phyloP scores from a whole-genome alignment of 2,797 vertebrate species.

The Fratercula arctica region DNA sequence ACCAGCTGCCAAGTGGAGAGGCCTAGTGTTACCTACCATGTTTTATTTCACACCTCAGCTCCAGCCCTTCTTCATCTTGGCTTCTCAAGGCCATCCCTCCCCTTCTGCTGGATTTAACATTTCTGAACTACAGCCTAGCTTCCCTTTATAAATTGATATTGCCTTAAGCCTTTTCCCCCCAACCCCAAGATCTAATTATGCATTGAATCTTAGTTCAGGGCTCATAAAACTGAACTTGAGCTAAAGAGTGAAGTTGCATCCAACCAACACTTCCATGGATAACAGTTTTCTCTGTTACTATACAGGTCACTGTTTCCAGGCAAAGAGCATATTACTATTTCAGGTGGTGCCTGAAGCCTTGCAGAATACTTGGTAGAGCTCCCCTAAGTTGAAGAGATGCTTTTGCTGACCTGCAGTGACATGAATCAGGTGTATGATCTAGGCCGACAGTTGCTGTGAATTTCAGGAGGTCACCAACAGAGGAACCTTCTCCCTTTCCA shows the following conservation, averaged over 20 bases:
- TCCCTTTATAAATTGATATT: not conserved
- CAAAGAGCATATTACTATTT: conserved; percentile 4
- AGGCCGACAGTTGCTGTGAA: not conserved
- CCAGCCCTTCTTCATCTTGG: not conserved
- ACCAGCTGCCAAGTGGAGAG: not conserved
- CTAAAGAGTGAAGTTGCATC: not conserved
- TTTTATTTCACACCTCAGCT: not conserved
- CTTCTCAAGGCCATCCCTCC: not conserved
- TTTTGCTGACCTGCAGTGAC: not conserved
- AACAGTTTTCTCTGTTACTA: not conserved
- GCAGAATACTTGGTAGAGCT: not conserved
- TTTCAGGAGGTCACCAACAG: not conserved
- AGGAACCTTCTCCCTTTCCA: not conserved
- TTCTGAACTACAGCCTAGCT: not conserved
- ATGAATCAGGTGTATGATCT: not conserved
- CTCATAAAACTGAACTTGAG: not conserved
- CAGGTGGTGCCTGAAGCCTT: not conserved
- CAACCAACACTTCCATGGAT: not conserved
- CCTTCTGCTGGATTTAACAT: not conserved
- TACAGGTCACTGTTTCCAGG: not conserved
- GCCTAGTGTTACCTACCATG: not conserved
- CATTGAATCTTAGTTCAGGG: not conserved
- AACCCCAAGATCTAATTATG: not conserved
- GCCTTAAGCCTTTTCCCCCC: not conserved
- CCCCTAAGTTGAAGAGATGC: not conserved